A percentile compares a stretch with the other conserved stretches of the same genome.
These are phyloP conservation scores for Diadema setosum DNA, from an alignment of 35 echinoderm and acorn worm genomes.

Conservation along the genomic window DNA sequence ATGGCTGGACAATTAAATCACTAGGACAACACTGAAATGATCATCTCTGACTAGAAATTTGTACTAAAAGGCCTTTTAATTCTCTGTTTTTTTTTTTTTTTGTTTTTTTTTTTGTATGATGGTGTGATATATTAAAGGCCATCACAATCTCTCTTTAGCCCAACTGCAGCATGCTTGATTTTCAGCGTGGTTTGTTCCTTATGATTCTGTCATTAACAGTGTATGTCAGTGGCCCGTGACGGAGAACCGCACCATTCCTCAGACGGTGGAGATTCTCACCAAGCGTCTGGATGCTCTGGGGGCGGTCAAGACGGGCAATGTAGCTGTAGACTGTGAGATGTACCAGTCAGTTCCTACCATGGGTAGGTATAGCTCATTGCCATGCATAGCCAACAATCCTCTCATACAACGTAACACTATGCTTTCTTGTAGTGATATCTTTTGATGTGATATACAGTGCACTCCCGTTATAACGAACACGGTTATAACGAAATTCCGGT, in stretches of 20 bases:
- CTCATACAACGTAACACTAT: background rate
- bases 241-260: slow-evolving; percentile 76
- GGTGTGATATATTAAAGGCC: too few relatives aligned
- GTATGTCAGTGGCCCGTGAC: slow-evolving; percentile 78
- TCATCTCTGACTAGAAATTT: too few relatives aligned
- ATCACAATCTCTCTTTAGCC: too few relatives aligned
- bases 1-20: too few relatives aligned
- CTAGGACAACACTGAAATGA: too few relatives aligned
- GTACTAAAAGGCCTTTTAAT: too few relatives aligned
- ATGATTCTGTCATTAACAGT: slow-evolving; percentile 22
- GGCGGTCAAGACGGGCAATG: slow-evolving; percentile 73
- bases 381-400: background rate
- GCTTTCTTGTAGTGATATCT: too few relatives aligned
- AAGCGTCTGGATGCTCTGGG: slow-evolving; percentile 78
- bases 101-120: too few relatives aligned
- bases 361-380: background rate
- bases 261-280: slow-evolving; percentile 78
- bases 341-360: slow-evolving; percentile 74
- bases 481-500: too few relatives aligned
- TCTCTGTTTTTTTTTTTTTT: too few relatives aligned
- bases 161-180: background rate
- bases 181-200: background rate
- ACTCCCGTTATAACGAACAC: too few relatives aligned
- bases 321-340: slow-evolving; percentile 94
- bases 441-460: too few relatives aligned